A percentile compares a stretch with the other conserved stretches of the same genome.
These are phyloP conservation scores for Nomada ruficornis DNA, from an alignment of 2,888 invertebrate genomes.

Conservation along the genomic window DNA sequence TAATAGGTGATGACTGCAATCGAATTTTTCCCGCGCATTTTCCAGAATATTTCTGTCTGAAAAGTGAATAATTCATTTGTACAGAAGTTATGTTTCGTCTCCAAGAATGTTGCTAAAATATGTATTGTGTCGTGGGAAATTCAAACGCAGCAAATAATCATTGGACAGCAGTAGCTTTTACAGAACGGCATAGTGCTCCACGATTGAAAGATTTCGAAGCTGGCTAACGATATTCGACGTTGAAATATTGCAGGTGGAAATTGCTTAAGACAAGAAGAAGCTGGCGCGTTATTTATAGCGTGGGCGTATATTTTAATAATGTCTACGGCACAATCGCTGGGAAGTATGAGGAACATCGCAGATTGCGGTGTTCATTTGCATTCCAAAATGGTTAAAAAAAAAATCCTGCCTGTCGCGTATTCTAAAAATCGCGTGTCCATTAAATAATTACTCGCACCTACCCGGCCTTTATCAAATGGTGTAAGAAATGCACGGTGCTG, in stretches of 20 bases:
- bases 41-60: slow-evolving; percentile 1
- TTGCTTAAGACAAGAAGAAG: background rate
- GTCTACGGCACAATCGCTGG: background rate
- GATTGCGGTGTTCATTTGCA: slow-evolving; percentile 2
- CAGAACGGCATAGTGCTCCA: background rate
- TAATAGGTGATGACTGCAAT: slow-evolving; percentile 42
- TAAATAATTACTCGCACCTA: background rate
- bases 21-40: too few species aligned
- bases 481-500: background rate
- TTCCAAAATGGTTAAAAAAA: background rate
- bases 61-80: slow-evolving; percentile 12
- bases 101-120: too few species aligned
- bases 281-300: slow-evolving; percentile 1
- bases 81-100: slow-evolving; percentile 6
- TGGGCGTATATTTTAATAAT: background rate
- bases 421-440: background rate
- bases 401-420: background rate
- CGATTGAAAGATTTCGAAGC: background rate
- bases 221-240: background rate
- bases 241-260: background rate
- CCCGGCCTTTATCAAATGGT: background rate
- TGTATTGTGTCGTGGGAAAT: too few species aligned
- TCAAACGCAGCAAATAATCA: too few species aligned
- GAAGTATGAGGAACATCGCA: slow-evolving; percentile 1
- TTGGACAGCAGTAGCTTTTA: background rate